Percentiles rank a stretch among this genome's conserved stretches.
phyloP scores from a whole-genome alignment of 2,888 invertebrate genomes.

The Tipula lateralis region DNA sequence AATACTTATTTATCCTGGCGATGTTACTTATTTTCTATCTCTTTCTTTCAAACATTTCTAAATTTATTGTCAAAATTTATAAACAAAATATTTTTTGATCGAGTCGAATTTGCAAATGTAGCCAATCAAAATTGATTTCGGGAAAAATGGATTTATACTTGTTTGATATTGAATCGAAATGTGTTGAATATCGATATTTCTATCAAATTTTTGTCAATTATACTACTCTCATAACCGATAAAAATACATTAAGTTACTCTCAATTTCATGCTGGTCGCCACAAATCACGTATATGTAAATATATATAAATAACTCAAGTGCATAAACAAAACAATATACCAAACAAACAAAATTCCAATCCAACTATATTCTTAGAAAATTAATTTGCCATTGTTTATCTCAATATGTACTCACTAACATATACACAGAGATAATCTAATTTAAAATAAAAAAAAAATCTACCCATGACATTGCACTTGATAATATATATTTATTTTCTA shows the following conservation, averaged over 20 bases:
- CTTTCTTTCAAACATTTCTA: too few relatives aligned
- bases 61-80: too few relatives aligned
- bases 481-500: neutral
- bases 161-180: too few relatives aligned
- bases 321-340: neutral
- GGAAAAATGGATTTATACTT: too few relatives aligned
- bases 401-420: neutral
- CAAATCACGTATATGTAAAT: neutral
- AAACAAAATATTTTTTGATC: too few relatives aligned
- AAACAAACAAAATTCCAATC: neutral
- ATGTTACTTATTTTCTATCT: too few relatives aligned
- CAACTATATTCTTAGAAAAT: neutral
- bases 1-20: too few relatives aligned
- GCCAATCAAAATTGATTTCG: too few relatives aligned
- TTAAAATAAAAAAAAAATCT: neutral
- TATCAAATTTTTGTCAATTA: too few relatives aligned
- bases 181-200: too few relatives aligned
- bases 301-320: neutral
- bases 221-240: neutral
- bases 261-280: neutral
- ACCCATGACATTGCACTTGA: constrained; percentile 14
- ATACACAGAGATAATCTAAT: neutral
- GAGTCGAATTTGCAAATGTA: too few relatives aligned
- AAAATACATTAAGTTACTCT: neutral
- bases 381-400: neutral